phyloP scores from a whole-genome alignment of 2,113 vertebrate genomes.

The Oryzias melastigma region DNA sequence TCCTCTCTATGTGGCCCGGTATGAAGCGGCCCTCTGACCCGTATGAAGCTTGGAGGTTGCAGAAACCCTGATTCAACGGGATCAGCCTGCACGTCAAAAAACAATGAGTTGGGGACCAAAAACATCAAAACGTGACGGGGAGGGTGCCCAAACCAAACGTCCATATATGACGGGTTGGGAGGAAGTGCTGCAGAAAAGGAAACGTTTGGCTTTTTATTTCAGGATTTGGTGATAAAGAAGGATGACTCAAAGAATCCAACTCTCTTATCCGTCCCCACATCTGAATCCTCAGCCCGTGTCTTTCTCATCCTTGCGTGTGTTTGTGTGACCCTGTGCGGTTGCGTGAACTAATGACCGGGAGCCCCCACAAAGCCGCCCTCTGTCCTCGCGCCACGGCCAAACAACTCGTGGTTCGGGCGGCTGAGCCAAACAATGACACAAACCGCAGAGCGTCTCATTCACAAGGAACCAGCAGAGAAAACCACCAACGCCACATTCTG shows the following conservation, averaged over 20 bases:
- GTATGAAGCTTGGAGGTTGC: too few relatives aligned
- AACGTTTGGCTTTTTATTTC: conserved; percentile 32
- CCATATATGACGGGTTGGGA: not conserved
- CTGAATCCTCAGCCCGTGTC: not conserved
- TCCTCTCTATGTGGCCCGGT: too few relatives aligned
- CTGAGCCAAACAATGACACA: conserved; percentile 48
- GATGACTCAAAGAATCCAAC: conserved; percentile 43
- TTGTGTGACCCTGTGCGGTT: conserved; percentile 46
- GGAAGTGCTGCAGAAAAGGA: conserved; percentile 17
- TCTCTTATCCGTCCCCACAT: conserved; percentile 1
- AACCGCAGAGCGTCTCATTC: conserved; percentile 2
- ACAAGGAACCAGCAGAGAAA: conserved; percentile 6
- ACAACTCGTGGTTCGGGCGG: conserved; percentile 55
- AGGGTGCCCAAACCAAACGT: too few relatives aligned
- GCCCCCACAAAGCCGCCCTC: conserved; percentile 62
- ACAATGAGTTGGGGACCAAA: too few relatives aligned
- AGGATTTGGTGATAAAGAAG: conserved; percentile 38
- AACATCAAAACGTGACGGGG: too few relatives aligned
- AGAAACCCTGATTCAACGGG: too few relatives aligned
- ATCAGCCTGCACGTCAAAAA: too few relatives aligned
- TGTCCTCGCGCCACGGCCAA: conserved; percentile 53
- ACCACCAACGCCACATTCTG: conserved; percentile 6
- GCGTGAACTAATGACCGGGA: conserved; percentile 70
- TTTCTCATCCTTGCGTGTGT: conserved; percentile 22
- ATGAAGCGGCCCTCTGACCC: too few relatives aligned